Evolutionary conservation across 2,113 vertebrate species (phyloP), one percentile per base, ranked within the genome.

Genomic region (Ondatra zibethicus): DNA sequence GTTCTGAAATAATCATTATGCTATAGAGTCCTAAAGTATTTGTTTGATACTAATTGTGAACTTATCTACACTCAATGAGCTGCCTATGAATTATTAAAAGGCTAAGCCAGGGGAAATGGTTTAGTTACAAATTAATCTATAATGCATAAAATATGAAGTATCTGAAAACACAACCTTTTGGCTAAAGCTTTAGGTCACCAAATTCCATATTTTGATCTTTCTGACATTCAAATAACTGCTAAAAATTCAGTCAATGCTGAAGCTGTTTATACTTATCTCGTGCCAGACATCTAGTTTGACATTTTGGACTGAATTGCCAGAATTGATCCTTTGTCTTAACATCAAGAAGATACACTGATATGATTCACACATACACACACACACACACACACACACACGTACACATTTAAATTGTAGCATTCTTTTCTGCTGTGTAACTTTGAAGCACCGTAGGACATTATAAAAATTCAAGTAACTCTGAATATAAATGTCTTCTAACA

Each of bases 141-240:
- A 96, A 94, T 88, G 70, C 42, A 92, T 92, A 94, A 94, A 97
- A 94, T 82, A 91, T 19, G 94, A 89, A 97, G 61, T 52, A 31
- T 61, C 88, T 97, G 85, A 68, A 96, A 97, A 97, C 23, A 63
- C 92, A 97, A 94, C 91, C 94, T 96, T 80, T 80, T 96, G 96
- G 63, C 50, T 95, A 96, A 97, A 95, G 92, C 97, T 97, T 97
- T 96, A 96, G 97, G 91, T 97, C 90, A 94, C 58, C 33, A 52
- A 86, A 78, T 97, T 94, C 93, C 73, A 73, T 89, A 97, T 94
- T 96, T 94, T 97, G 93, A 93, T 97, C 80, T 90, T 58, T 14
- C 88, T 97, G 97, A 97, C 97, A 97, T 97, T 98, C 97, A 97
- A 88, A 77, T 94, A 97, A 94, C 93, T 96, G 97, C 86, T 98